Conservation (phyloP, 1,140 invertebrate species). For the Hyles vespertilio region DNA sequence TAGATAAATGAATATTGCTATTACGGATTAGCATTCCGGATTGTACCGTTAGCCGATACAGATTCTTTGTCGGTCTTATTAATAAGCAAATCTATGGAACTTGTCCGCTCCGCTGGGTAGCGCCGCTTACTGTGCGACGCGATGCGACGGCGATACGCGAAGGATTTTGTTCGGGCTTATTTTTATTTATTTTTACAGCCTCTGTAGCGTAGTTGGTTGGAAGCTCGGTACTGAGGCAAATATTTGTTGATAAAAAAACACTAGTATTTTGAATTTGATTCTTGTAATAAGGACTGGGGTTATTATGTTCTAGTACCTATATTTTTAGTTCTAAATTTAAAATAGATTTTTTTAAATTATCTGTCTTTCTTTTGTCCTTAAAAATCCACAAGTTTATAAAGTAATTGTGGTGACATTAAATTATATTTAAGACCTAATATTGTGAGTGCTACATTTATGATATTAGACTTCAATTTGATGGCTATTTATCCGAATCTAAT, state of each 20-base stretch:
- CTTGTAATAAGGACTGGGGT: too few species aligned
- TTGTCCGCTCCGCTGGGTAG: constrained; percentile 20
- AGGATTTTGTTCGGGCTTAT: too few species aligned
- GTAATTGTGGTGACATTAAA: background rate
- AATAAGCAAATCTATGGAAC: constrained; percentile 62
- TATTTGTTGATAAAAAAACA: too few species aligned
- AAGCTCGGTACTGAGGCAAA: too few species aligned
- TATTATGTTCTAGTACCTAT: background rate
- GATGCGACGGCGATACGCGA: constrained; percentile 3
- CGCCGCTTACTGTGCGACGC: constrained; percentile 1
- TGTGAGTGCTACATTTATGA: too few species aligned
- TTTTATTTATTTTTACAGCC: too few species aligned
- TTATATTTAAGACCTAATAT: too few species aligned
- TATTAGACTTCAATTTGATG: background rate
- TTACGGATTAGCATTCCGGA: constrained; percentile 62
- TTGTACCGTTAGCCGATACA: constrained; percentile 67
- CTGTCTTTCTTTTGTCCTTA: background rate
- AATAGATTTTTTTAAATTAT: background rate
- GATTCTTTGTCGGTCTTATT: constrained; percentile 68
- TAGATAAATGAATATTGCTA: constrained; percentile 60
- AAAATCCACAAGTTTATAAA: background rate
- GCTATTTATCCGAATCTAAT: too few species aligned
- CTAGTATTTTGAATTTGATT: too few species aligned
- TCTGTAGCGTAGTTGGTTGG: too few species aligned
- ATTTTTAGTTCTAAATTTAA: background rate